Evolutionary conservation across 2,888 invertebrate genomes (phyloP), one percentile per base, ranked within the genome.

Genomic region (Diaprepes abbreviatus): DNA sequence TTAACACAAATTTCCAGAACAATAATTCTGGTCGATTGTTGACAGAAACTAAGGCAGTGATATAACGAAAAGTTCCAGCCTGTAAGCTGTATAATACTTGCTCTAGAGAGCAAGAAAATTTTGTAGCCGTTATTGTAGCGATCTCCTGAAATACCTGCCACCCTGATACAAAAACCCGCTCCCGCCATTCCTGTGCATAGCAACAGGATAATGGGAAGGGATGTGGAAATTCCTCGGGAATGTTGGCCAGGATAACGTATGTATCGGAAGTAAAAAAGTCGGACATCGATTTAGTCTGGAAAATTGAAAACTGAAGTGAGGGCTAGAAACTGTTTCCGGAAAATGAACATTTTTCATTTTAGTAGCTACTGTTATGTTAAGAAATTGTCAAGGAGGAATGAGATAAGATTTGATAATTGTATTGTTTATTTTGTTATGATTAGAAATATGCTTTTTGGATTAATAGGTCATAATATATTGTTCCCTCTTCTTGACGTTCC

Each of bases 131-230:
- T 35, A n/a, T 17, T 7, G 31, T 21, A 17, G n/a, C 57, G 7
- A 21, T 62, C 62, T 48, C 17, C 40, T 16, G 5, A 10, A 6
- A 7, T 10, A 52, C 54, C 67, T 71, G 68, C 24, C 54, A n/a
- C 50, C 71, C 71, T 71, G 68, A 7, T 68, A 54, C 31, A 57
- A 71, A 71, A 65, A 36, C 62, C 64, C 50, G 63, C 68, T 68
- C 68, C 71, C 68, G 71, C 71, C 68, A 68, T 68, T 68, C 71
- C 60, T 58, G 63, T 40, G 71, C 67, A 67, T 64, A 71, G 71
- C 71, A 71, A 71, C 71, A 71, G 67, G 71, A 64, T 43, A 33
- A 17, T n/a, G 31, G 62, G 60, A 48, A 63, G 43, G 64, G 66
- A 38, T 45, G 24, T 14, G 4, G 12, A 55, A 12, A 55, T 55